Percentiles rank a stretch among this genome's conserved stretches.
phyloP scores from a whole-genome alignment of 2,113 vertebrate genomes.

The Proterorhinus semilunaris region DNA sequence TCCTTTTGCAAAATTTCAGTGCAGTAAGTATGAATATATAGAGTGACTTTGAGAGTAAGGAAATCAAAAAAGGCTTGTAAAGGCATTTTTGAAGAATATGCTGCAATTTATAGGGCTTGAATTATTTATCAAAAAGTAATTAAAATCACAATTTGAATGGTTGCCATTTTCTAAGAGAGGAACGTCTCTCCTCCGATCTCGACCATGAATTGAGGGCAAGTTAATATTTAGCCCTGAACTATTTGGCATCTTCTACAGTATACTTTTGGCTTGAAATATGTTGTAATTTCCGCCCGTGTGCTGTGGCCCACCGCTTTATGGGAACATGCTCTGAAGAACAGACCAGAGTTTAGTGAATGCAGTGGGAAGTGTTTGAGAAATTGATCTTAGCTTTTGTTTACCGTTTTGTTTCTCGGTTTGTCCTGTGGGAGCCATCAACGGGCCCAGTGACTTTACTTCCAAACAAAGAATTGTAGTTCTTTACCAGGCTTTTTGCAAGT shows the following conservation, averaged over 20 bases:
- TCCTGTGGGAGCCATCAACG: constrained; percentile 12
- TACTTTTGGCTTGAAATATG: neutral
- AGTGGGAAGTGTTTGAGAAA: constrained; percentile 12
- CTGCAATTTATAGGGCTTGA: no score
- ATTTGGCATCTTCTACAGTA: neutral
- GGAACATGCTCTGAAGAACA: neutral
- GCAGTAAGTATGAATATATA: no score
- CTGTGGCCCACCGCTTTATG: neutral
- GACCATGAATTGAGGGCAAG: neutral
- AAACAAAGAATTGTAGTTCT: neutral
- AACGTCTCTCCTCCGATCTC: neutral
- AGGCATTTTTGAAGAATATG: no score
- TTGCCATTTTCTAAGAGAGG: no score
- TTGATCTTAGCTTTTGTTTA: constrained; percentile 21
- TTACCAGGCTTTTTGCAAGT: neutral
- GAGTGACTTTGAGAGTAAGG: no score
- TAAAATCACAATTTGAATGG: no score
- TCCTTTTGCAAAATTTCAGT: no score
- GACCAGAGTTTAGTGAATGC: constrained; percentile 5
- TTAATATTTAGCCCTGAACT: neutral
- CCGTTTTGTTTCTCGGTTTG: constrained; percentile 3
- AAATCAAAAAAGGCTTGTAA: no score
- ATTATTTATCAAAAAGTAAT: no score
- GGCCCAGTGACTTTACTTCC: neutral
- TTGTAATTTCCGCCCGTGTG: neutral